Evolutionary conservation across 2,888 invertebrate species (phyloP).

Genomic region (Aleiodes testaceus): DNA sequence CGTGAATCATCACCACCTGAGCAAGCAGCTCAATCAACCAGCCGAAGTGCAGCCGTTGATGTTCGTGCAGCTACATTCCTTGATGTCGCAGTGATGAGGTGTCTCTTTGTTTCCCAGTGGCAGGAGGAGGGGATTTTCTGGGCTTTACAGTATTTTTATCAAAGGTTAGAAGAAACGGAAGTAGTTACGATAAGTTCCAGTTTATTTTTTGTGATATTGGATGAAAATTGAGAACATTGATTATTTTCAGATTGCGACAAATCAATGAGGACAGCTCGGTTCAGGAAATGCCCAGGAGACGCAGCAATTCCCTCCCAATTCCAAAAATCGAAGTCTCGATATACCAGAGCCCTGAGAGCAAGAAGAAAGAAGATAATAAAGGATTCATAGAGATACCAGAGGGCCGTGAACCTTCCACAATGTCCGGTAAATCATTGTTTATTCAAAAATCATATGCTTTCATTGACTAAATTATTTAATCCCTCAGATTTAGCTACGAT

Average conservation of each 20-base stretch:
- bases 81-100: conserved; percentile 96
- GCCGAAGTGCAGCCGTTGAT: conserved; percentile 71
- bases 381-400: conserved; percentile 88
- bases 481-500: conserved; percentile 50
- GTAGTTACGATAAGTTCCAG: neutral
- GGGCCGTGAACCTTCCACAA: conserved; percentile 79
- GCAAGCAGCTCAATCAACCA: conserved; percentile 54
- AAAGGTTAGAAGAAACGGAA: conserved; percentile 78
- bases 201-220: no score
- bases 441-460: conserved; percentile 56
- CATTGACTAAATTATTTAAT: neutral
- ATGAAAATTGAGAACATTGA: neutral
- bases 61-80: conserved; percentile 93
- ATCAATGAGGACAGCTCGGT: conserved; percentile 88
- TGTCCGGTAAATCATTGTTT: conserved; percentile 74
- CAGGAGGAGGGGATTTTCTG: conserved; percentile 98
- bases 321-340: conserved; percentile 93
- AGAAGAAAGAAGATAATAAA: conserved; percentile 79
- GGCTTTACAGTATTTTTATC: conserved; percentile 93
- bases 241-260: conserved; percentile 81
- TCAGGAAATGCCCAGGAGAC: conserved; percentile 85
- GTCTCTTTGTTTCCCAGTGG: conserved; percentile 97
- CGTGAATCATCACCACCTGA: conserved; percentile 50
- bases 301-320: conserved; percentile 94
- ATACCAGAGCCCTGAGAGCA: conserved; percentile 84